A percentile compares a stretch with the other conserved stretches of the same genome.
phyloP scores from a whole-genome alignment of 2,888 invertebrate genomes.

The Lomographa bimaculata region DNA sequence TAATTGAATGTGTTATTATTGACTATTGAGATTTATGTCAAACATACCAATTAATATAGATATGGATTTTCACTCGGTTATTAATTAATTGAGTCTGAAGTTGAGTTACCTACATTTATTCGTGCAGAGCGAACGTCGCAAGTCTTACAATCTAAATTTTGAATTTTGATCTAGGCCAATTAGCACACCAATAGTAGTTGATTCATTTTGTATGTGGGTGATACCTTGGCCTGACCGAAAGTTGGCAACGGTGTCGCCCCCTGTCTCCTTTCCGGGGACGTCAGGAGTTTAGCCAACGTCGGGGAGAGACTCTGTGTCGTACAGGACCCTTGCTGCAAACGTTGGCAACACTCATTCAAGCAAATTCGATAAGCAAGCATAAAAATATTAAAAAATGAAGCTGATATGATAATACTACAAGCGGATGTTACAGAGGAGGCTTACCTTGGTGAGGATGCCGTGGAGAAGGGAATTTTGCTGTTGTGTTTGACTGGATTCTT shows the following conservation, averaged over 20 bases:
- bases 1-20: too few relatives aligned
- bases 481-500: slow-evolving; percentile 53
- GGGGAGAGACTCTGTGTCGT: slow-evolving; percentile 88
- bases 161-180: slow-evolving; percentile 81
- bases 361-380: slow-evolving; percentile 42
- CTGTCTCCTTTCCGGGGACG: slow-evolving; percentile 85
- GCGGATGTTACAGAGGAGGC: slow-evolving; percentile 21
- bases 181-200: slow-evolving; percentile 67
- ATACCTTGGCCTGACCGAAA: slow-evolving; percentile 83
- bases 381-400: slow-evolving; percentile 24
- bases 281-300: slow-evolving; percentile 90
- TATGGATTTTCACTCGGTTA: too few relatives aligned
- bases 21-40: too few relatives aligned
- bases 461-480: slow-evolving; percentile 88
- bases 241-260: slow-evolving; percentile 70
- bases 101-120: neutral
- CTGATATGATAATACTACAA: slow-evolving; percentile 33
- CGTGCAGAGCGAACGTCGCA: slow-evolving; percentile 24
- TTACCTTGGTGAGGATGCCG: slow-evolving; percentile 89
- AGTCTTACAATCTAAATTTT: slow-evolving; percentile 74
- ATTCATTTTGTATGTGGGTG: slow-evolving; percentile 51
- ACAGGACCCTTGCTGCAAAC: slow-evolving; percentile 79
- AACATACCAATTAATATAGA: too few relatives aligned
- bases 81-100: too few relatives aligned
- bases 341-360: slow-evolving; percentile 82